Evolutionary conservation across 1,140 invertebrate genomes (phyloP).

Genomic region (Nephila pilipes): DNA sequence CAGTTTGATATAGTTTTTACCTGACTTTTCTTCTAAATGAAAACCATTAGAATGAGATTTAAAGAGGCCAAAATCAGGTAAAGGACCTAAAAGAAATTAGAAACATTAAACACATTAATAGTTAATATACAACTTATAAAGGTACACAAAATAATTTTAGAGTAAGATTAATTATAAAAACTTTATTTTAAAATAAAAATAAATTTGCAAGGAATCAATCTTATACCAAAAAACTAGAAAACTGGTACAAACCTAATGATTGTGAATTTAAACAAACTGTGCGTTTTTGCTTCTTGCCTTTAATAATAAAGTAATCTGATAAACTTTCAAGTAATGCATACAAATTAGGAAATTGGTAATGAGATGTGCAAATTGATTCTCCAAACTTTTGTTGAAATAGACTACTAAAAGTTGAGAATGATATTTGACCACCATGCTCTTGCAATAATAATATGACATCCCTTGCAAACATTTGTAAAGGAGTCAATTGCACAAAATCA

Average conservation of each 20-base stretch:
- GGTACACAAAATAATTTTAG: not conserved
- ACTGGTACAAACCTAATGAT: slow-evolving; percentile 77
- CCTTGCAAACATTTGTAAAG: slow-evolving; percentile 84
- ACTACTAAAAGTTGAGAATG: slow-evolving; percentile 83
- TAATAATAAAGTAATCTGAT: slow-evolving; percentile 83
- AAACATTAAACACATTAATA: not conserved
- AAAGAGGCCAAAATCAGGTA: slow-evolving; percentile 23
- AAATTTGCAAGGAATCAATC: not conserved
- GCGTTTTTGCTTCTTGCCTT: slow-evolving; percentile 80
- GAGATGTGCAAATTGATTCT: slow-evolving; percentile 83
- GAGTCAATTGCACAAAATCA: slow-evolving; percentile 83
- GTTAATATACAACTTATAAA: too few species aligned
- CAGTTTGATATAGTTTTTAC: not conserved
- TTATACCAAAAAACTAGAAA: not conserved
- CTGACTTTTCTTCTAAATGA: not conserved
- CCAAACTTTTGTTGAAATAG: slow-evolving; percentile 84
- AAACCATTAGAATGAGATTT: slow-evolving; percentile 4
- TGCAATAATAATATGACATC: slow-evolving; percentile 84
- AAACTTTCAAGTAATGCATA: slow-evolving; percentile 84
- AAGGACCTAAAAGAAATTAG: not conserved
- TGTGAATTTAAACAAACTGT: slow-evolving; percentile 79
- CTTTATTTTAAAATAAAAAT: not conserved
- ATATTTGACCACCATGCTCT: slow-evolving; percentile 83
- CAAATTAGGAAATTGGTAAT: slow-evolving; percentile 84
- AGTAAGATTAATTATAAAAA: too few species aligned